Conservation (phyloP, 1,140 invertebrate species). For the Leptestheria dahalacensis region DNA sequence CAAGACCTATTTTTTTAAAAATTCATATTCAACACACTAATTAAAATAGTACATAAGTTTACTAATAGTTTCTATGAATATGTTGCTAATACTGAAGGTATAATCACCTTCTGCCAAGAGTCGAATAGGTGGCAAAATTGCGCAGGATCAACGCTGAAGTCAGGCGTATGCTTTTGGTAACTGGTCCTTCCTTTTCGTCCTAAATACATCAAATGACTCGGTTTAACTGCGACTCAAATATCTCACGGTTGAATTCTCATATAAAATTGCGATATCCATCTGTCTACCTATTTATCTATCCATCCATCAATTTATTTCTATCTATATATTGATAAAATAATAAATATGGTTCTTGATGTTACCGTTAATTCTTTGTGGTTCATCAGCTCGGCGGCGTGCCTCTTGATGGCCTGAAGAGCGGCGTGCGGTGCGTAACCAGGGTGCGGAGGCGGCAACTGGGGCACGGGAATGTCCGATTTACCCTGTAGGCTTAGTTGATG, state of each 20-base stretch:
- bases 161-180: constrained; percentile 94
- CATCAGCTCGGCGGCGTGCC: constrained; percentile 77
- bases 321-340: not conserved
- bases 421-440: constrained; percentile 56
- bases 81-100: constrained; percentile 20
- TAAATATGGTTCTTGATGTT: constrained; percentile 16
- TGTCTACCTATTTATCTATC: constrained; percentile 18
- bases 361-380: constrained; percentile 80
- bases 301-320: constrained; percentile 31
- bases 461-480: constrained; percentile 29
- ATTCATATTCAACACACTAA: too few relatives aligned
- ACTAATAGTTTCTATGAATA: too few relatives aligned
- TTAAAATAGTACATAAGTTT: too few relatives aligned
- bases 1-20: too few relatives aligned
- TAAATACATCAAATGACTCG: constrained; percentile 34
- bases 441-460: constrained; percentile 34
- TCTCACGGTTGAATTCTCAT: too few relatives aligned
- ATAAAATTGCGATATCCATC: too few relatives aligned
- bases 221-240: too few relatives aligned
- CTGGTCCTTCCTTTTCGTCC: constrained; percentile 95
- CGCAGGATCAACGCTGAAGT: constrained; percentile 89
- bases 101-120: constrained; percentile 68
- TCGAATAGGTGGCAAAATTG: constrained; percentile 89
- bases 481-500: constrained; percentile 41
- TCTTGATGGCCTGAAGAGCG: constrained; percentile 82